Percentiles rank a stretch among this genome's conserved stretches.
These are phyloP conservation scores for Heliconius hortense DNA, from an alignment of 2,888 invertebrate genomes.

Conservation along the genomic window DNA sequence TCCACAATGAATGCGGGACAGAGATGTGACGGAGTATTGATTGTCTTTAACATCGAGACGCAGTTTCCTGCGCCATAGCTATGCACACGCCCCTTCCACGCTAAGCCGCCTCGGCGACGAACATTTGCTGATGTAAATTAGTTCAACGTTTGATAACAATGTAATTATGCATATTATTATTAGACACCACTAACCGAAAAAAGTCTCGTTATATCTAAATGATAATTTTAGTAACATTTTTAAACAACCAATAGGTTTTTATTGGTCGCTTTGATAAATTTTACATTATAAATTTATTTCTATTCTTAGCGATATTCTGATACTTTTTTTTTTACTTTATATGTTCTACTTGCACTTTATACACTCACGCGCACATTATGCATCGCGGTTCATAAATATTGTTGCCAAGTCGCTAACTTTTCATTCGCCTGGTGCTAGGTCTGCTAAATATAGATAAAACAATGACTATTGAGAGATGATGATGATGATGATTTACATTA, in stretches of 20 bases:
- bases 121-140: neutral
- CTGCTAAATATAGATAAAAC: slow-evolving; percentile 72
- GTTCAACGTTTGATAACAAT: neutral
- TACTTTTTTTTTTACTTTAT: neutral
- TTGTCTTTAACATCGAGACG: slow-evolving; percentile 70
- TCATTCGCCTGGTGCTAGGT: slow-evolving; percentile 68
- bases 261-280: neutral
- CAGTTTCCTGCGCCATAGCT: slow-evolving; percentile 56
- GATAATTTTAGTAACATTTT: neutral
- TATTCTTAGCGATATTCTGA: neutral
- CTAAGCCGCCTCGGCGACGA: slow-evolving; percentile 12
- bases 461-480: slow-evolving; percentile 64
- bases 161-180: neutral
- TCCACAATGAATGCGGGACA: slow-evolving; percentile 76
- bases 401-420: slow-evolving; percentile 75
- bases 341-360: slow-evolving; percentile 21
- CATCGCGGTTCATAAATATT: slow-evolving; percentile 53
- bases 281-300: neutral
- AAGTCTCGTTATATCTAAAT: neutral
- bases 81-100: slow-evolving; percentile 44
- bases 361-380: slow-evolving; percentile 44
- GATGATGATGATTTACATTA: too few species aligned
- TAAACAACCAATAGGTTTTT: neutral
- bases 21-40: slow-evolving; percentile 79
- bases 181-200: neutral